These are phyloP conservation scores for Hozukius guyotensis DNA, from an alignment of 2,797 vertebrate genomes.

Conservation along the genomic window DNA sequence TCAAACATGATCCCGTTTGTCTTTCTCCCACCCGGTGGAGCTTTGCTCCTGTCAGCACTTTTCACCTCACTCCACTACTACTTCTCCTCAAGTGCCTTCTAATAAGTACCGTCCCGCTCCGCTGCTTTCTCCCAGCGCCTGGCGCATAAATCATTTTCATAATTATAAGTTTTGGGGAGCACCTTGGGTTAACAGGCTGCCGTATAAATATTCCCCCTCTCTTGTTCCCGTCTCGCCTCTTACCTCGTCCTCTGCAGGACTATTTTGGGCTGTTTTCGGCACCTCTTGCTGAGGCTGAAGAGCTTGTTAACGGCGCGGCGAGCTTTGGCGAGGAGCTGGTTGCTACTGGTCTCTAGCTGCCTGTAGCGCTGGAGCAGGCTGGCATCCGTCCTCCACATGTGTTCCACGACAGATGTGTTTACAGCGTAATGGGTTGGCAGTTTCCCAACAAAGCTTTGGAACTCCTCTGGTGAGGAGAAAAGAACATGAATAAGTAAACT, in stretches of 20 bases:
- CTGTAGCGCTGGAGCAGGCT: constrained; percentile 91
- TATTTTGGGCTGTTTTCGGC: constrained; percentile 91
- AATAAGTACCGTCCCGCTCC: constrained; percentile 69
- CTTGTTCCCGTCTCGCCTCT: constrained; percentile 46
- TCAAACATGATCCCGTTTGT: constrained; percentile 41
- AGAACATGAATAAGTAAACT: constrained; percentile 66
- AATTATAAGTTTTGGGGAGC: constrained; percentile 73
- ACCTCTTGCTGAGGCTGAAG: constrained; percentile 95
- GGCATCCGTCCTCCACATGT: constrained; percentile 92
- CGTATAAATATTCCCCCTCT: constrained; percentile 45
- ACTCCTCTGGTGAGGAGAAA: constrained; percentile 87
- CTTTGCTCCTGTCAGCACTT: constrained; percentile 71
- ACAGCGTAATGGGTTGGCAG: constrained; percentile 92
- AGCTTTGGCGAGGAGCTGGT: constrained; percentile 89
- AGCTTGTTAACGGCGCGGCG: constrained; percentile 91
- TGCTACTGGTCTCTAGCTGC: constrained; percentile 89
- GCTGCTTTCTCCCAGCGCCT: constrained; percentile 39
- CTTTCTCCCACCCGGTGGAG: constrained; percentile 20
- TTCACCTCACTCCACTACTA: constrained; percentile 53
- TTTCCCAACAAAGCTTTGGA: constrained; percentile 93
- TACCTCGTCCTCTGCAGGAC: constrained; percentile 92
- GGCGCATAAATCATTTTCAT: constrained; percentile 73
- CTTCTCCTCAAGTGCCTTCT: constrained; percentile 58
- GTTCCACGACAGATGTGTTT: constrained; percentile 92
- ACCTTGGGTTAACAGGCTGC: constrained; percentile 61